These are phyloP conservation scores for Nautilus pompilius DNA, from an alignment of 1,140 invertebrate genomes.

Conservation along the genomic window DNA sequence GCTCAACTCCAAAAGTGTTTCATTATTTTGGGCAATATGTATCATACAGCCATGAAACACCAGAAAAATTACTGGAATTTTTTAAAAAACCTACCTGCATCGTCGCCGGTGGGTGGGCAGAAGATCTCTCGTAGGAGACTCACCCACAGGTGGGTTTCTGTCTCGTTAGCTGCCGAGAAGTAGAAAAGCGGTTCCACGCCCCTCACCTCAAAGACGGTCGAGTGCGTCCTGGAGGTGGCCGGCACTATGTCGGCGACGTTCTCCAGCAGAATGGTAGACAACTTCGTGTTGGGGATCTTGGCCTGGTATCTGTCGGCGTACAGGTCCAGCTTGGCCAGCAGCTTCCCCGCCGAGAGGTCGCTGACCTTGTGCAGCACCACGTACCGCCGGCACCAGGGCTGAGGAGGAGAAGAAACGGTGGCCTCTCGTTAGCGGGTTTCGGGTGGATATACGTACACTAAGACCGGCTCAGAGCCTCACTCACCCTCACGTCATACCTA, in stretches of 20 bases:
- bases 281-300: constrained; percentile 9
- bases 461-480: too few species aligned
- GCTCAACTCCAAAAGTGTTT: too few species aligned
- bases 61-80: too few species aligned
- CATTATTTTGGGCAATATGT: too few species aligned
- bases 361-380: constrained; percentile 35
- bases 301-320: constrained; percentile 19
- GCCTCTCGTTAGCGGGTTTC: too few species aligned
- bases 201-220: constrained; percentile 30
- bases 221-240: constrained; percentile 28
- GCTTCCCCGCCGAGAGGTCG: constrained; percentile 20
- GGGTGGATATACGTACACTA: too few species aligned
- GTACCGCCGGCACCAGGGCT: constrained; percentile 37
- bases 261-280: constrained; percentile 31
- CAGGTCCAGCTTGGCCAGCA: constrained; percentile 27
- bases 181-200: constrained; percentile 24
- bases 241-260: constrained; percentile 21
- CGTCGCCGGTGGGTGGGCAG: neutral
- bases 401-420: neutral
- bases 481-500: too few species aligned
- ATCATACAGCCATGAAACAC: too few species aligned
- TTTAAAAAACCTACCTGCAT: neutral
- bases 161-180: constrained; percentile 19
- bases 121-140: constrained; percentile 25
- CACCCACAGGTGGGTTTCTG: constrained; percentile 29